phyloP scores from a whole-genome alignment of 2,888 invertebrate genomes.

The Lithophane socia region DNA sequence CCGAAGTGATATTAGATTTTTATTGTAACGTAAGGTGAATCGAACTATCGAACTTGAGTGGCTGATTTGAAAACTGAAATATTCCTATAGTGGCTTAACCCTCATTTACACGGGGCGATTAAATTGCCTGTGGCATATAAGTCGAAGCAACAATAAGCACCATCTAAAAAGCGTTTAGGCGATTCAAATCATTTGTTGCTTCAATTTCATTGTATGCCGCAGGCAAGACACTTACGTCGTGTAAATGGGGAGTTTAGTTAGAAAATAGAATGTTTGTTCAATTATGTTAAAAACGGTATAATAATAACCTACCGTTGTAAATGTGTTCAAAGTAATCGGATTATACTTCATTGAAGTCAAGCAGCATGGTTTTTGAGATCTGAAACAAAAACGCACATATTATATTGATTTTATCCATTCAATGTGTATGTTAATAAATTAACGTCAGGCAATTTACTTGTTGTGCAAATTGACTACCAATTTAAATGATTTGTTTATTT shows the following conservation, averaged over 20 bases:
- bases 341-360: conserved; percentile 70
- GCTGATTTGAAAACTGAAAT: not conserved
- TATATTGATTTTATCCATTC: not conserved
- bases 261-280: not conserved
- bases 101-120: not conserved
- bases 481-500: not conserved
- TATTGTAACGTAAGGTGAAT: not conserved
- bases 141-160: not conserved
- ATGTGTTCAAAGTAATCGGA: conserved; percentile 70
- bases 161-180: too few species aligned
- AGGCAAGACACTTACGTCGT: not conserved
- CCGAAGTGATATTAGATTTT: not conserved
- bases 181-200: not conserved
- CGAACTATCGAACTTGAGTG: not conserved
- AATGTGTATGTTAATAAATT: not conserved
- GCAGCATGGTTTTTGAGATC: conserved; percentile 71
- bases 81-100: not conserved
- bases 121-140: not conserved
- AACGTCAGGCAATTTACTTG: not conserved
- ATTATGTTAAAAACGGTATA: not conserved
- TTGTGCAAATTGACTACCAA: not conserved
- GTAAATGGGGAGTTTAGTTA: not conserved
- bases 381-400: conserved; percentile 46
- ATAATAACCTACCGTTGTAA: conserved; percentile 62
- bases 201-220: too few species aligned